Evolutionary conservation across 2,888 invertebrate genomes (phyloP), one percentile per base, ranked within the genome.

Genomic region (Papilio gigon): DNA sequence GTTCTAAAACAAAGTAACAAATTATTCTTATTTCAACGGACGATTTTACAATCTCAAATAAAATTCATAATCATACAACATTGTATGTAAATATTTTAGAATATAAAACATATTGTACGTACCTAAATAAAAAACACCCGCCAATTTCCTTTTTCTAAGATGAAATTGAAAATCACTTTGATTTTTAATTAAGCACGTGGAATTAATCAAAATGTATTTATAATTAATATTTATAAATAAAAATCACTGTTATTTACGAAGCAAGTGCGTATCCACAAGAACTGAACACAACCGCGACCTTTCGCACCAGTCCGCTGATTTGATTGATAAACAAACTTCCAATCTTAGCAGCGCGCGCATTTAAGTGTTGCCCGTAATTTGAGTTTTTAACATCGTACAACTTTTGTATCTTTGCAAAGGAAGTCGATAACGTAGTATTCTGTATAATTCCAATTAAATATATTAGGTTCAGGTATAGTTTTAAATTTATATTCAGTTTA

Each of bases 251-350:
- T n/a, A 62, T 65, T 65, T 60, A 61, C 69, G 69, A 61, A 61
- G 60, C 69, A 65, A 65, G 61, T 69, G 64, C 59, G 64, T 50
- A 68, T 60, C 8, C 69, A 69, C 60, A 53, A 53, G 6, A 60
- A 65, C 69, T 56, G 40, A 40, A 69, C 65, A 61, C 59, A 53
- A 65, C 60, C 61, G 42, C 65, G 17, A 53, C 65, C 47, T 60
- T 69, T 53, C 60, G 20, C 12, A 63, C 67, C 63, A 63, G 22
- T 58, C 62, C n/a, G 44, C 56, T 68, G 68, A 69, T 69, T 87
- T 88, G 87, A 89, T 89, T 90, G 90, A 88, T 90, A 91, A 91
- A 90, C 91, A 91, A 88, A 88, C 84, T 85, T 86, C 84, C 84
- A 81, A 80, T 82, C 80, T 78, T 75, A 74, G 84, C 86, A 86